Evolutionary conservation across 2,888 invertebrate species (phyloP), one percentile per base, ranked within the genome.

Genomic region (Biston betularia): DNA sequence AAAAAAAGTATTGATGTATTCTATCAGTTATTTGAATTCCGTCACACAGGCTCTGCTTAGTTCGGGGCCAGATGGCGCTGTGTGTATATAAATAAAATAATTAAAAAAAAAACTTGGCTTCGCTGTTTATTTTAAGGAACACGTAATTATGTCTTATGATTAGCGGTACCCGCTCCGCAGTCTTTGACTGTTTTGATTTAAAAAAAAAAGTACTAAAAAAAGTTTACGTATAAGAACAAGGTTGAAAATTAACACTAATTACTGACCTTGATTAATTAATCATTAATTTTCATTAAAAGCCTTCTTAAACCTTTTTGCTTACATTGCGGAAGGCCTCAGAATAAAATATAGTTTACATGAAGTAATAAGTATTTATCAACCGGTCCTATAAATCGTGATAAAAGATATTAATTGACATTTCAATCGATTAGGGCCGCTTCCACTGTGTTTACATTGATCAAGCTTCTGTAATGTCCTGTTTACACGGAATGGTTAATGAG

Each of bases 351-450:
- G 42, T 48, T 24, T 46, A 64, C 35, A 57, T 45, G 44, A 53
- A n/a, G n/a, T 54, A 64, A 59, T 55, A 49, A 33, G 35, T 54
- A 50, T 60, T 64, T 65, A 65, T 60, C 55, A 50, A 24, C 15
- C 56, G 15, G 56, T 38, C 49, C 33, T 3, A 65, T 65, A 59
- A 50, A 50, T 34, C n/a, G 12, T 35, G 14, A 40, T 24, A 53
- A 54, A 40, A 58, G 12, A 42, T 45, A 58, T 58, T 65, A 60
- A 65, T 65, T 65, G 60, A 50, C 60, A 52, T 60, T 56, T 56
- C 44, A 46, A 52, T 56, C 50, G 15, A n/a, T 60, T 52, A 61
- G 65, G 50, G 40, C 55, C 56, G 50, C 40, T 61, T 61, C 38
- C 33, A 61, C 60, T 46, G 50, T 49, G 11, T 50, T 56, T 50